Conservation (phyloP, 30 jellyfish, hydroid and myxozoan species). For the Haliclystus octoradiatus region DNA sequence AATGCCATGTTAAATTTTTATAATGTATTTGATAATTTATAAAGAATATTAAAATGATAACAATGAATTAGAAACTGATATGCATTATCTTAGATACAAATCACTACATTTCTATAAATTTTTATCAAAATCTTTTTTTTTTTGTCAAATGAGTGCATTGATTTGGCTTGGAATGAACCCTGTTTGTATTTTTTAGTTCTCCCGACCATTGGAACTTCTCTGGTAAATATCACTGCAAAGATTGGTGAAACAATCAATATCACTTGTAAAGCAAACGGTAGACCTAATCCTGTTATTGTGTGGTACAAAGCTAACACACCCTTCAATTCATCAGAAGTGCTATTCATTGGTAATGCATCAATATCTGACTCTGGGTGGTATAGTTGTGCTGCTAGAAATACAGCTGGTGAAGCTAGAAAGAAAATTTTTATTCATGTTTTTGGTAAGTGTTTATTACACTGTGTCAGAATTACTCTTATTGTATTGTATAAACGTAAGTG, state of each 20-base stretch:
- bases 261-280: slow-evolving; percentile 27
- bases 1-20: neutral
- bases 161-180: too few species aligned
- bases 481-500: too few species aligned
- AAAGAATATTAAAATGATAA: neutral
- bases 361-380: neutral
- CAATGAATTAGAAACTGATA: too few species aligned
- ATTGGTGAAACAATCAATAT: slow-evolving; percentile 21
- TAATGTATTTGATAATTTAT: too few species aligned
- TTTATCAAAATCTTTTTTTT: too few species aligned
- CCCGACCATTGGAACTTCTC: slow-evolving; percentile 16
- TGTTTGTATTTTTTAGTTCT: too few species aligned
- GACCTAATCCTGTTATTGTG: slow-evolving; percentile 16
- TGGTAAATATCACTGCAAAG: slow-evolving; percentile 13
- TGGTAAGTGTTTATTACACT: neutral
- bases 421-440: neutral
- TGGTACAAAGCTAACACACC: slow-evolving; percentile 12
- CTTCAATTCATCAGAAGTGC: neutral
- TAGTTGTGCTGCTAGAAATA: neutral
- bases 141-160: too few species aligned
- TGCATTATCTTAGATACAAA: too few species aligned
- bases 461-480: too few species aligned
- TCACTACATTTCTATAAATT: too few species aligned
- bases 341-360: slow-evolving; percentile 4
- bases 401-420: neutral